These are phyloP conservation scores for Amazona ochrocephala DNA, from an alignment of 2,797 vertebrate species.

Conservation along the genomic window DNA sequence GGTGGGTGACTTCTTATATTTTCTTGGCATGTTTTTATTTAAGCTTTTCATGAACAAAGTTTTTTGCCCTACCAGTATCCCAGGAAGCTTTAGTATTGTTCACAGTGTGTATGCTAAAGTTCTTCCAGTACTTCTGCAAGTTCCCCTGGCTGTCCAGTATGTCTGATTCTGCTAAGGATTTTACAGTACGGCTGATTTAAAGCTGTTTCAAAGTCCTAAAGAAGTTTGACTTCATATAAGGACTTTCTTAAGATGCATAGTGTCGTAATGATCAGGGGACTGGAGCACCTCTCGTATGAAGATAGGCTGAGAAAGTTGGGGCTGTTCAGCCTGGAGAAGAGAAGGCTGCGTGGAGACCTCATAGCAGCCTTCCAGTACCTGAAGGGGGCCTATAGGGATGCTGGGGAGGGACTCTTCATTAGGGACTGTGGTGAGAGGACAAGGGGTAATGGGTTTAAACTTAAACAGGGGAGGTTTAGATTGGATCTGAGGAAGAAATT, in stretches of 20 bases:
- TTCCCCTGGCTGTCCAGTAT: background rate
- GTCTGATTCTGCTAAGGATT: background rate
- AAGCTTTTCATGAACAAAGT: background rate
- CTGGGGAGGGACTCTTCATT: no score
- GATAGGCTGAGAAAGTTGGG: no score
- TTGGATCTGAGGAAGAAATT: no score
- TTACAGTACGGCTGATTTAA: background rate
- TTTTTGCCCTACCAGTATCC: background rate
- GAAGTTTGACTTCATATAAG: background rate
- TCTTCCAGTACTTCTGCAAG: background rate
- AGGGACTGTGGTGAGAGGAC: no score
- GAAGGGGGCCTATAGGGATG: no score
- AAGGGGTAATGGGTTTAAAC: no score
- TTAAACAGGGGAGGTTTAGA: no score
- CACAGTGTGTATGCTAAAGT: background rate
- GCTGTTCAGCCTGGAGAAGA: no score
- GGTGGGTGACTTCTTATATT: background rate
- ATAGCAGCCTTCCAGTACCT: no score
- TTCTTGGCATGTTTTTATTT: background rate
- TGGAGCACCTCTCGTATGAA: no score
- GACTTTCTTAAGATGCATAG: background rate
- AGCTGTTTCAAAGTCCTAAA: background rate
- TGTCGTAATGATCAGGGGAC: no score
- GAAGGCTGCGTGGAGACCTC: no score
- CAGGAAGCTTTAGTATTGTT: constrained; percentile 1